Percentiles rank a stretch among this genome's conserved stretches.
Conservation (phyloP, 2,888 invertebrate genomes). For the Euspilapteryx auroguttella region DNA sequence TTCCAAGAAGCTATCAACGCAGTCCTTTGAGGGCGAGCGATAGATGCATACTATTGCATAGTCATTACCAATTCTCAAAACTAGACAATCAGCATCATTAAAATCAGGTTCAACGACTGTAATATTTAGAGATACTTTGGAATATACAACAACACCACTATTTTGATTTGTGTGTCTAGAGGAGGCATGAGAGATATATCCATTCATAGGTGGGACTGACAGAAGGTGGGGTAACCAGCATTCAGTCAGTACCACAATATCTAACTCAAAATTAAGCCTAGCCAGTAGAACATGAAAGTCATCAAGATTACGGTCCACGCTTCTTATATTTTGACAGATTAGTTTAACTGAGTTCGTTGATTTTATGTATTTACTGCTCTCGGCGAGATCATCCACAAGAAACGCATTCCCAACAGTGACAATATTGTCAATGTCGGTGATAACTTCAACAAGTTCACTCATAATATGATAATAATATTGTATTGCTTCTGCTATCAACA, state of each 20-base stretch:
- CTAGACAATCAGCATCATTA: background rate
- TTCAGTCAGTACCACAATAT: conserved; percentile 1
- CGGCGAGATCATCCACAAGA: no score
- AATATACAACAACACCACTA: conserved; percentile 2
- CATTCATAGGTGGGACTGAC: background rate
- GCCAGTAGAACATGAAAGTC: background rate
- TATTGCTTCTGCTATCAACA: no score
- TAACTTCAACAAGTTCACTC: no score
- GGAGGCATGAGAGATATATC: background rate
- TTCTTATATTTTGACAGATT: conserved; percentile 1
- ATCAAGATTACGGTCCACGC: background rate
- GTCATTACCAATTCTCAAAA: background rate
- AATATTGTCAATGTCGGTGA: no score
- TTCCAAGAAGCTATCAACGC: background rate
- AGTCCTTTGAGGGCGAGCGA: background rate
- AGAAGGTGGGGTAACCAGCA: background rate
- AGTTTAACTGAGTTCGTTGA: no score
- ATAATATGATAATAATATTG: no score
- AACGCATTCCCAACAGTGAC: no score
- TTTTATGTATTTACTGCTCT: no score
- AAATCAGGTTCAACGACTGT: background rate
- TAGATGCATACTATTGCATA: background rate
- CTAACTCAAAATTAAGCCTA: background rate
- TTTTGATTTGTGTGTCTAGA: background rate
- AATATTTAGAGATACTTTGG: background rate